Base-by-base conservation (phyloP, 2,888 invertebrate genomes). In the Phymatocera aterrima region DNA sequence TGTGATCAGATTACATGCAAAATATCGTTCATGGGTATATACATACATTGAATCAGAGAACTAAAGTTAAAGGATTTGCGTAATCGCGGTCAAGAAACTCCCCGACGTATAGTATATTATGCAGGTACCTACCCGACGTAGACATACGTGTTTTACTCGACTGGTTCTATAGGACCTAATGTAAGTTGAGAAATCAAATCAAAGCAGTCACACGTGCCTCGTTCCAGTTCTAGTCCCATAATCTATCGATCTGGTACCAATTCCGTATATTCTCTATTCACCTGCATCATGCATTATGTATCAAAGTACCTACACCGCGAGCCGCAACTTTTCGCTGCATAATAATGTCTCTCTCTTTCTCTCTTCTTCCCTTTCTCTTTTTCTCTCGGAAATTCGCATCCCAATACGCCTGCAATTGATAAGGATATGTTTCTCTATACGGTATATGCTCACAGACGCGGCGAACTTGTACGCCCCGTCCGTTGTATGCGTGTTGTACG, bases 151-250 rank as follows among this genome's bases (percentile, higher is more conserved):
- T 18, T 10, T 46, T 21, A 43, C 68, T n/a, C 24, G 40, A 43
- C 24, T 24, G 15, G 68, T 10, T 65, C n/a, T n/a, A n/a, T n/a
- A n/a, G n/a, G n/a, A 24, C 12, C 15, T 21, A 12, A 43, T 18
- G 10, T 31, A 51, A 72, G 72, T 57, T 75, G 75, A 57, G 57
- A 75, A 75, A 75, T 75, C 40, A 60, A 75, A 75, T 75, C 75
- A 72, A 72, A 40, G 31, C 72, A 48, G 51, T 21, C 43, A 31
- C 70, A 51, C 72, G 72, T 48, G 72, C 31, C 48, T 34, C 28
- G 48, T 34, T 72, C 51, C 34, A 68, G 51, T 51, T 72, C 43
- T 46, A 43, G 24, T 68, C 24, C 24, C 43, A 43, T 46, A 43
- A 64, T 64, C 61, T 64, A 37, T 64, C 37, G 61, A 64, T 64